Evolutionary conservation across 1,140 invertebrate genomes (phyloP), one percentile per base, ranked within the genome.

Genomic region (Drosophila parabipectinata): DNA sequence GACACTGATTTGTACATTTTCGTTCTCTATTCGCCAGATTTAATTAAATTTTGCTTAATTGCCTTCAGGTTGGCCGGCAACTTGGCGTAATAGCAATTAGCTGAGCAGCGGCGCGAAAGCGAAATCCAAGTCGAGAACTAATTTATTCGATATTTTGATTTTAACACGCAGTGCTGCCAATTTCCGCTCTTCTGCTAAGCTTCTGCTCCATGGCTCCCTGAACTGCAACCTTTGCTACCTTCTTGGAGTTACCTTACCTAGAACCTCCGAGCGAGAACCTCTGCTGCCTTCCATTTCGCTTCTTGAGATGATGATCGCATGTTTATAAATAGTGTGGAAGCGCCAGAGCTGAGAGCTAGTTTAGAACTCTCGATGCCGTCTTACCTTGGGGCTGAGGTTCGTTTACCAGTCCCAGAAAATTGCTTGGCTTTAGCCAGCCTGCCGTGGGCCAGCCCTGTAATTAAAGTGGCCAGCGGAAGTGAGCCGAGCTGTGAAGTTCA

Each of bases 381-480:
- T 62, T 78, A 72, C 82, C 82, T 87, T 88, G 82, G 73, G 52
- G 59, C 62, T 78, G 48, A 78, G 81, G 87, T 85, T 85, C 73
- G 72, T 78, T 85, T 85, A 87, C 82, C 64, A n/a, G 66, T 41
- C 47, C 48, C 72, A 85, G 82, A 85, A 87, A 81, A 85, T 72
- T 60, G 77, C 73, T 63, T 64, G 73, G 59, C 72, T 57, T 64
- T 50, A 53, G 56, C 59, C 66, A 21, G 7, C 47, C 39, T 41
- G 21, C 21, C 21, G 39, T 41, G 39, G 8, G 39, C 55, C 15
- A 41, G 45, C 62, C 62, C 79, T 82, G 83, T 87, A 87, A 85
- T 85, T 82, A 87, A 81, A 85, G 82, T 87, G 66, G 62, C 57
- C 82, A 85, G 77, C 81, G 81, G 81, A 85, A 85, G 82, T 85